A percentile compares a stretch with the other conserved stretches of the same genome.
Conservation (phyloP, 2,888 invertebrate genomes). For the Oeneis ivallda region DNA sequence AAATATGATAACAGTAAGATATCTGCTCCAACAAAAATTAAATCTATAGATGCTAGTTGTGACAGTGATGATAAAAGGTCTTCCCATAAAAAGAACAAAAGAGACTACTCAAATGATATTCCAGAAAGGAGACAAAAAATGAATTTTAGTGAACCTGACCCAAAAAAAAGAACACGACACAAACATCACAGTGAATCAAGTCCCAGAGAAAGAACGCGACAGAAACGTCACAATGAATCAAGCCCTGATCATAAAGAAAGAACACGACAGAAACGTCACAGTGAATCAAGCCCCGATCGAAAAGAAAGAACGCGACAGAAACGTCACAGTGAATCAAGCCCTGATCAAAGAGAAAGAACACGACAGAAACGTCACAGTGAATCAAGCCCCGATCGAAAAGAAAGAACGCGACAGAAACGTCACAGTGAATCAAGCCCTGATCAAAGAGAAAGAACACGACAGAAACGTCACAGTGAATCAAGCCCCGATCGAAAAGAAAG, state of each 20-base stretch:
- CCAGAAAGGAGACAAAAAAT: conserved; percentile 18
- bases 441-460: neutral
- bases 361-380: neutral
- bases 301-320: neutral
- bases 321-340: neutral
- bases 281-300: conserved; percentile 39
- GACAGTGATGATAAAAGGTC: conserved; percentile 41
- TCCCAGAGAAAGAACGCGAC: neutral
- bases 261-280: conserved; percentile 11
- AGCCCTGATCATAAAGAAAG: conserved; percentile 1
- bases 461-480: neutral
- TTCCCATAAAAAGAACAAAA: conserved; percentile 41
- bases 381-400: neutral
- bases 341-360: neutral
- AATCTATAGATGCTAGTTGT: conserved; percentile 39
- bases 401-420: neutral
- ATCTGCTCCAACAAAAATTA: conserved; percentile 44
- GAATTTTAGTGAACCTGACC: neutral
- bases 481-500: neutral
- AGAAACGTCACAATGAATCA: neutral
- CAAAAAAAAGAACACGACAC: neutral
- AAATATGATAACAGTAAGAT: conserved; percentile 37
- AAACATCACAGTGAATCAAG: neutral
- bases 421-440: neutral
- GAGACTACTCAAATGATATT: conserved; percentile 25